Conservation (phyloP, 2,113 vertebrate genomes). For the Sorex fumeus region DNA sequence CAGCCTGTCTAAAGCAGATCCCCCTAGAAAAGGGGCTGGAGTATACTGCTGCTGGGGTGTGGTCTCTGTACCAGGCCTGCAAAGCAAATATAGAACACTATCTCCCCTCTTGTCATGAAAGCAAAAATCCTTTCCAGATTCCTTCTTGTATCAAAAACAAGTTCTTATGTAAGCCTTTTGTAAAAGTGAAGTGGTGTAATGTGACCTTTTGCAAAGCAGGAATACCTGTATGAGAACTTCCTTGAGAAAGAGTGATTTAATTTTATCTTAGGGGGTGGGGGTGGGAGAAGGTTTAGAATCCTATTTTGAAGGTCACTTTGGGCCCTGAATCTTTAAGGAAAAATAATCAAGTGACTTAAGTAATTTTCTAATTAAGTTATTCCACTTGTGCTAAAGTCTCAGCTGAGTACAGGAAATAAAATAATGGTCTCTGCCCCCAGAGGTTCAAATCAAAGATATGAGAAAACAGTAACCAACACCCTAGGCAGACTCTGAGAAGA, state of each 20-base stretch:
- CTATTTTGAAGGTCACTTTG: not conserved
- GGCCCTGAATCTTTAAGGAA: not conserved
- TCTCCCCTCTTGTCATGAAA: not conserved
- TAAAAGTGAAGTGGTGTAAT: not conserved
- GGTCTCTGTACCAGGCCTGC: not conserved
- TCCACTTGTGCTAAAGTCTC: constrained; percentile 16
- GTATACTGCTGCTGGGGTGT: not conserved
- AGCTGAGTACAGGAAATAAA: constrained; percentile 46
- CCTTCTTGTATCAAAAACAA: not conserved
- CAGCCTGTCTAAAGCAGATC: not conserved
- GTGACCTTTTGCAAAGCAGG: not conserved
- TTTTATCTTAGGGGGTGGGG: not conserved
- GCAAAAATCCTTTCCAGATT: not conserved
- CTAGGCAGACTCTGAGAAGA: not conserved
- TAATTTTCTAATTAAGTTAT: constrained; percentile 14
- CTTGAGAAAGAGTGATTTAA: constrained; percentile 10
- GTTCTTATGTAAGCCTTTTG: not conserved
- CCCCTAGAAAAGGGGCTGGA: not conserved
- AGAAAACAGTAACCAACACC: constrained; percentile 14
- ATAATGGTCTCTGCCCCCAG: not conserved
- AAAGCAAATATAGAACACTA: not conserved
- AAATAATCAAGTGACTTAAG: constrained; percentile 34
- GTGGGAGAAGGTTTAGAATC: not conserved
- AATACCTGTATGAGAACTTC: not conserved
- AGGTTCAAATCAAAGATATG: not conserved